Evolutionary conservation across 2,113 vertebrate species (phyloP).

Genomic region (Lamprotornis superbus): DNA sequence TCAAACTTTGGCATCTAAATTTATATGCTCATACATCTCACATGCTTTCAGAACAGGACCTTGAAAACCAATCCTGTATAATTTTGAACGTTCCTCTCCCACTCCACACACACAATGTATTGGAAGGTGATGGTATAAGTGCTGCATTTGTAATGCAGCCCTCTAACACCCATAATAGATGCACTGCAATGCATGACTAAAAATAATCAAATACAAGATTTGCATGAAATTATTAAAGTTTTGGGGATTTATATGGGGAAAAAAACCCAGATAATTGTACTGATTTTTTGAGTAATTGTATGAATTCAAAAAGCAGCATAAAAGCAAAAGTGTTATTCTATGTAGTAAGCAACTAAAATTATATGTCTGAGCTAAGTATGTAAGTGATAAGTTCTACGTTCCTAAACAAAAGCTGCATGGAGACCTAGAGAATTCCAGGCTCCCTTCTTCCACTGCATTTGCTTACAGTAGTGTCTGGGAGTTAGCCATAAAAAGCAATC

Average conservation of each 20-base stretch:
- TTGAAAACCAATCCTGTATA: background rate
- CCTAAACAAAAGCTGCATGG: background rate
- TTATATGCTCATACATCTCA: background rate
- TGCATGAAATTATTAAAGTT: background rate
- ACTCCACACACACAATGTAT: constrained; percentile 32
- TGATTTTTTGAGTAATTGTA: constrained; percentile 28
- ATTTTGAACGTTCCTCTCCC: constrained; percentile 1
- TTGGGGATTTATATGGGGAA: background rate
- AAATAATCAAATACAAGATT: background rate
- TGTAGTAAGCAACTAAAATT: constrained; percentile 23
- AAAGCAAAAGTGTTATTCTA: constrained; percentile 35
- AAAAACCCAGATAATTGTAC: background rate
- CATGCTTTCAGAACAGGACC: constrained; percentile 20
- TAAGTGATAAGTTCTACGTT: constrained; percentile 10
- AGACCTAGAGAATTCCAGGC: background rate
- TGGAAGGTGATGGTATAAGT: background rate
- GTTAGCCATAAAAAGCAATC: constrained; percentile 33
- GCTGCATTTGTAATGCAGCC: constrained; percentile 23
- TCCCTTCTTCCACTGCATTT: background rate
- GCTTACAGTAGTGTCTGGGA: background rate
- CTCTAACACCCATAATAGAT: constrained; percentile 13
- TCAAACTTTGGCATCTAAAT: background rate
- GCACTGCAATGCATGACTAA: background rate
- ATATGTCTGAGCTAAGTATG: background rate
- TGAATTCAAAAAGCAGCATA: constrained; percentile 49